Conservation (phyloP, 2,888 invertebrate species). For the Monochamus alternatus region DNA sequence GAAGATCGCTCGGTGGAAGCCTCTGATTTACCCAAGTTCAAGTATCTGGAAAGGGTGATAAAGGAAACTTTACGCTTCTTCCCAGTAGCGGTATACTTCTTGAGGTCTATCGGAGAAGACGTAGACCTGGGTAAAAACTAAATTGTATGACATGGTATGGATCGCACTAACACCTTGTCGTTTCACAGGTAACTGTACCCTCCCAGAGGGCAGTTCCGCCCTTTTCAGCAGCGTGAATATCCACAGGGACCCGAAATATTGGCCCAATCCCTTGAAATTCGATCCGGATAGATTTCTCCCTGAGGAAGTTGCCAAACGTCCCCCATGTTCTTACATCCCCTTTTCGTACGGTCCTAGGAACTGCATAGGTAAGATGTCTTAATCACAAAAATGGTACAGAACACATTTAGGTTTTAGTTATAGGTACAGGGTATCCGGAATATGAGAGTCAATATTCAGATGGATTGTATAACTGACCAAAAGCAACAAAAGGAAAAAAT, state of each 20-base stretch:
- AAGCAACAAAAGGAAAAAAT: background rate
- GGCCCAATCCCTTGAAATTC: constrained; percentile 75
- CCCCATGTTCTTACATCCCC: constrained; percentile 72
- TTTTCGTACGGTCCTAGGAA: constrained; percentile 72
- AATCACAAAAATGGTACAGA: too few species aligned
- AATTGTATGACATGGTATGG: too few species aligned
- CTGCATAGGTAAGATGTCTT: constrained; percentile 71
- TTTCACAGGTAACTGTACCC: constrained; percentile 52
- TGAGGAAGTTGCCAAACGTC: constrained; percentile 69
- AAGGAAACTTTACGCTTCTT: constrained; percentile 58
- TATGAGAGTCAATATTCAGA: too few species aligned
- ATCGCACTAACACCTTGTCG: too few species aligned
- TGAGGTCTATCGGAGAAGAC: constrained; percentile 46
- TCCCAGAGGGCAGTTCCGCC: constrained; percentile 63
- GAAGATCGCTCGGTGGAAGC: constrained; percentile 38
- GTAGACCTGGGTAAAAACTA: constrained; percentile 46
- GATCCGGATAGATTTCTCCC: constrained; percentile 76
- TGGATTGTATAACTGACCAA: background rate
- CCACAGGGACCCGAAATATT: constrained; percentile 72
- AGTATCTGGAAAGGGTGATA: constrained; percentile 56
- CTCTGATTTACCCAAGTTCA: constrained; percentile 50
- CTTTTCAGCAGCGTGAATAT: constrained; percentile 70
- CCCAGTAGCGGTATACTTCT: constrained; percentile 50
- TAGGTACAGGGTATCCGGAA: too few species aligned
- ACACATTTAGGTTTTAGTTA: background rate